Percentiles rank a stretch among this genome's conserved stretches.
phyloP scores from a whole-genome alignment of 2,113 vertebrate species.

The Labeo rohita region DNA sequence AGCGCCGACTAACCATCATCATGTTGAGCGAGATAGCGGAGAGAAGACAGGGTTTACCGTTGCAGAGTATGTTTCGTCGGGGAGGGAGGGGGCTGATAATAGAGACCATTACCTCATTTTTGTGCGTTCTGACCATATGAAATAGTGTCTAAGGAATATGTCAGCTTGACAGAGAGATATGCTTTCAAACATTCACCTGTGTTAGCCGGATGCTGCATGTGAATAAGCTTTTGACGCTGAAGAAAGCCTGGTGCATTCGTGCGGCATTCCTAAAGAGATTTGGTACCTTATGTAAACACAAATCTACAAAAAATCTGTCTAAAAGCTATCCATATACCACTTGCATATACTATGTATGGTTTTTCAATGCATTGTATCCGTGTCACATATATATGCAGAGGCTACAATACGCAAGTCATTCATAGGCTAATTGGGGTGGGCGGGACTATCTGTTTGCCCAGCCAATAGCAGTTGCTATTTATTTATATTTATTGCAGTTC shows the following conservation, averaged over 20 bases:
- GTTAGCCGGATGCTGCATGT: slow-evolving; percentile 19
- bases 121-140: slow-evolving; percentile 50
- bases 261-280: background rate
- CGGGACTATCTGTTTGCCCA: background rate
- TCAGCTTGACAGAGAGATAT: slow-evolving; percentile 57
- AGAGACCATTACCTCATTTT: slow-evolving; percentile 68
- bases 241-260: background rate
- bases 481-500: background rate
- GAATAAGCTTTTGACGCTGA: slow-evolving; percentile 25
- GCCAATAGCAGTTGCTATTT: background rate
- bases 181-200: slow-evolving; percentile 36
- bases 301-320: background rate
- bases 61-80: slow-evolving; percentile 69
- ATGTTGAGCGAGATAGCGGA: slow-evolving; percentile 73
- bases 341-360: background rate
- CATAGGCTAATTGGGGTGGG: background rate
- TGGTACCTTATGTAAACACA: background rate
- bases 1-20: slow-evolving; percentile 73
- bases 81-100: slow-evolving; percentile 70
- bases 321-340: background rate
- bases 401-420: background rate
- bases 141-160: slow-evolving; percentile 43
- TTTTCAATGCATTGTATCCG: background rate
- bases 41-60: slow-evolving; percentile 72
- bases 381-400: background rate